A percentile compares a stretch with the other conserved stretches of the same genome.
Evolutionary conservation across 2,797 vertebrate species (phyloP).

Genomic region (Sebastes diploproa): DNA sequence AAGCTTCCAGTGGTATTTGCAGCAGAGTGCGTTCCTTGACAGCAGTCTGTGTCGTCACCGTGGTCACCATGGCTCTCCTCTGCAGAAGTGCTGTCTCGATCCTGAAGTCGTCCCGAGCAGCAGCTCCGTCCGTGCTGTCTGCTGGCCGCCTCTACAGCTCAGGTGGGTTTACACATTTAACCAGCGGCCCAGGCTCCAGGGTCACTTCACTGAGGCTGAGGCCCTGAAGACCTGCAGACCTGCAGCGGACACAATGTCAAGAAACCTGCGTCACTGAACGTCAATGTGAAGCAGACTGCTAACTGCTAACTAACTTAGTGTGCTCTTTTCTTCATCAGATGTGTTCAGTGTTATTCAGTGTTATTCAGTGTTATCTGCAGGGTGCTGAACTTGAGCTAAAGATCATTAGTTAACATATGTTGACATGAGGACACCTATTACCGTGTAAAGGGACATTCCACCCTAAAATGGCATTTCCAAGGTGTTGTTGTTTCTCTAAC

Average conservation of each 20-base stretch:
- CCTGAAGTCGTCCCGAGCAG: constrained; percentile 56
- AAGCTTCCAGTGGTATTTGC: background rate
- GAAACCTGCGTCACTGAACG: constrained; percentile 34
- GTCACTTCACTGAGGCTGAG: background rate
- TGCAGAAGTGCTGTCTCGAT: constrained; percentile 70
- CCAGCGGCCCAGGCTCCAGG: no score
- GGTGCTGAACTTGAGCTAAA: background rate
- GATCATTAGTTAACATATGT: background rate
- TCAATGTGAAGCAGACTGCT: background rate
- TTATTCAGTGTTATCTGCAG: background rate
- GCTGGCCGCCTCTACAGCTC: constrained; percentile 74
- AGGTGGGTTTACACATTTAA: constrained; percentile 67
- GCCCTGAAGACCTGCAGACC: no score
- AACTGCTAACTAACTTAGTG: background rate
- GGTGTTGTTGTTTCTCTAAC: background rate
- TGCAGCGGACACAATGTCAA: constrained; percentile 48
- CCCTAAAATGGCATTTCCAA: background rate
- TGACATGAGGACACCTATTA: background rate
- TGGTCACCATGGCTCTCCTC: constrained; percentile 72
- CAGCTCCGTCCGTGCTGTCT: constrained; percentile 48
- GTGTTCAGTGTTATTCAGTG: background rate
- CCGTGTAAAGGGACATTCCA: background rate
- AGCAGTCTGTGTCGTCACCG: background rate
- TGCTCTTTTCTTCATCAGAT: background rate
- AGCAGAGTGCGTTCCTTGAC: background rate